Evolutionary conservation across 1,140 invertebrate species (phyloP), one percentile per base, ranked within the genome.

Genomic region (Gryon sp.): DNA sequence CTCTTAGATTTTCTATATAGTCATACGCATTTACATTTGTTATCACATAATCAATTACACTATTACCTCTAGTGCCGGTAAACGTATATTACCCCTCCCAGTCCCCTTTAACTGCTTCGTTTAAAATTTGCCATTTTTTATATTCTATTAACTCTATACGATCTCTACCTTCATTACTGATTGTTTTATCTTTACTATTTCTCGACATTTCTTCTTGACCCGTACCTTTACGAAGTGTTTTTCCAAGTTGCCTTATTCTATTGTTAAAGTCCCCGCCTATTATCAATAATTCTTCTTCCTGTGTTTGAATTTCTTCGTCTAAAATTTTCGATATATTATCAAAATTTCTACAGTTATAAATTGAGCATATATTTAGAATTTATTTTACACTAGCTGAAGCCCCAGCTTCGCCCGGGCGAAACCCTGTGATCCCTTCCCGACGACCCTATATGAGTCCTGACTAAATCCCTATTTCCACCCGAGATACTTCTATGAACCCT

Each of bases 261-360:
- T 57, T 68, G 24, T 80, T 80, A 46, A 78, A 78, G 45, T 76
- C 66, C 0, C 18, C 83, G 78, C 66, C 84, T 76, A 40, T 84
- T 59, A 83, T 82, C 83, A 82, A 68, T 19, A 9, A 11, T 72
- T 14, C 80, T 60, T 70, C 66, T n/a, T 63, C 46, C 4, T 60
- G 30, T 14, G 30, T 20, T 2, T 28, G 14, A 40, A 43, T 38
- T 1, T 40, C 20, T 18, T 14, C 26, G 1, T 30, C 55, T 16
- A 38, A n/a, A 9, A 9, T 1, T 11, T 30, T 20, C 4, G 28
- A 2, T 19, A 43, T 8, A 28, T 57, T 19, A 4, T 26, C 7
- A n/a, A 41, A 12, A n/a, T 43, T 9, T 8, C 26, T 28, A 19
- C 12, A 22, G 11, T 65, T 65, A 11, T 65, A 65, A 26, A 53